Evolutionary conservation across 2,113 vertebrate genomes (phyloP), one percentile per base, ranked within the genome.

Genomic region (Lagenorhynchus albirostris): DNA sequence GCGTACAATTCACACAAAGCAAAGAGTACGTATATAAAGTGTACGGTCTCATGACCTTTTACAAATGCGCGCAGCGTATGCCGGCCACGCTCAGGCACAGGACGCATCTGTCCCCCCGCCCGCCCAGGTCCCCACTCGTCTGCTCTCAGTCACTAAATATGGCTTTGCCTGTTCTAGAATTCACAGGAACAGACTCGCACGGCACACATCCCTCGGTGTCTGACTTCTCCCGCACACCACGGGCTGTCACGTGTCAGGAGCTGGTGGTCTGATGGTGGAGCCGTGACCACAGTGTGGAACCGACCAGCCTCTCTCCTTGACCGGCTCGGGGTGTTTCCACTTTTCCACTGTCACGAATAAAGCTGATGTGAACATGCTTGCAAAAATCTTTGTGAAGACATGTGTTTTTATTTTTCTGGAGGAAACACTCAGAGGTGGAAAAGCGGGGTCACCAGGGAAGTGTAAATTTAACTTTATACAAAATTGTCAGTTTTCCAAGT

Each of bases 61-160:
- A 44, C 31, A 84, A 31, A 41, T 6, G 41, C 26, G 17, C 3
- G 17, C 13, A 1, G 29, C 2, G 0, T 31, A 17, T 33, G 23
- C 70, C 33, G 5, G 29, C 41, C 55, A 15, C 38, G 4, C 21
- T 67, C 17, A 8, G 14, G 67, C 0, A 2, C 26, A 33, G 50
- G 20, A 7, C 1, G 1, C 2, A 1, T 6, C 36, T 2, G 3
- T 8, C 36, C 11, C 6, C 26, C 55, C 53, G 15, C 29, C 9
- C 33, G 2, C 62, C 21, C 50, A n/a, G n/a, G 5, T 8, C 36
- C 15, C 36, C 2, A 1, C 29, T 6, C 11, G 0, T 8, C 20
- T 8, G 68, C 47, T 63, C 44, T 29, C 14, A 1, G 67, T 29
- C 12, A 20, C 23, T n/a, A 13, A 10, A 25, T 8, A 1, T 13